phyloP scores from a whole-genome alignment of 2,113 vertebrate species.

The Colistium nudipinnis region DNA sequence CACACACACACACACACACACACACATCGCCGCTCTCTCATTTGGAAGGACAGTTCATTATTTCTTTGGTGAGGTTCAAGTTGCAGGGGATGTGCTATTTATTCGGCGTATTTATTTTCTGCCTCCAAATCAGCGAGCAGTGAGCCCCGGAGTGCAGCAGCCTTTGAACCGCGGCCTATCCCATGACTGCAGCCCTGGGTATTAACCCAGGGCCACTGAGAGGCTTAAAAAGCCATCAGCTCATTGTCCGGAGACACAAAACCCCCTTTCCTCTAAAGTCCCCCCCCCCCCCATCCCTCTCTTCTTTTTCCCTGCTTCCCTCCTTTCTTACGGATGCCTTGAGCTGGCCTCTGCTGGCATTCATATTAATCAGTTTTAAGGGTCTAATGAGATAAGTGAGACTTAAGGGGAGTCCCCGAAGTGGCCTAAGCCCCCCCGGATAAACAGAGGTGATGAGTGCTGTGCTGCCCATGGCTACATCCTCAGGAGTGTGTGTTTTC shows the following conservation, averaged over 20 bases:
- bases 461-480: slow-evolving; percentile 66
- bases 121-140: slow-evolving; percentile 64
- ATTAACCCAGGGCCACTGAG: slow-evolving; percentile 83
- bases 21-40: slow-evolving; percentile 13
- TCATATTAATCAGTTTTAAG: slow-evolving; percentile 97
- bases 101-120: slow-evolving; percentile 76
- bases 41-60: slow-evolving; percentile 69
- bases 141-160: slow-evolving; percentile 70
- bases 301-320: slow-evolving; percentile 78
- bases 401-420: slow-evolving; percentile 83
- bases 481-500: slow-evolving; percentile 60
- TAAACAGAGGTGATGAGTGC: slow-evolving; percentile 78
- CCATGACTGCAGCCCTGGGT: slow-evolving; percentile 78
- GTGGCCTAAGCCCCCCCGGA: slow-evolving; percentile 78
- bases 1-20: slow-evolving; percentile 1
- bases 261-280: slow-evolving; percentile 82
- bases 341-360: slow-evolving; percentile 85
- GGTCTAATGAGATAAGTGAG: slow-evolving; percentile 96
- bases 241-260: slow-evolving; percentile 91
- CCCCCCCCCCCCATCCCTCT: slow-evolving; percentile 71
- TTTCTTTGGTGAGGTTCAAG: slow-evolving; percentile 71
- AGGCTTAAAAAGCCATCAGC: slow-evolving; percentile 89
- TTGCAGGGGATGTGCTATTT: slow-evolving; percentile 72
- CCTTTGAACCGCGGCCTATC: slow-evolving; percentile 77
- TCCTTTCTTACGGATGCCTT: slow-evolving; percentile 80